Base-by-base conservation (phyloP, 2,797 vertebrate genomes). In the Molossus molossus region DNA sequence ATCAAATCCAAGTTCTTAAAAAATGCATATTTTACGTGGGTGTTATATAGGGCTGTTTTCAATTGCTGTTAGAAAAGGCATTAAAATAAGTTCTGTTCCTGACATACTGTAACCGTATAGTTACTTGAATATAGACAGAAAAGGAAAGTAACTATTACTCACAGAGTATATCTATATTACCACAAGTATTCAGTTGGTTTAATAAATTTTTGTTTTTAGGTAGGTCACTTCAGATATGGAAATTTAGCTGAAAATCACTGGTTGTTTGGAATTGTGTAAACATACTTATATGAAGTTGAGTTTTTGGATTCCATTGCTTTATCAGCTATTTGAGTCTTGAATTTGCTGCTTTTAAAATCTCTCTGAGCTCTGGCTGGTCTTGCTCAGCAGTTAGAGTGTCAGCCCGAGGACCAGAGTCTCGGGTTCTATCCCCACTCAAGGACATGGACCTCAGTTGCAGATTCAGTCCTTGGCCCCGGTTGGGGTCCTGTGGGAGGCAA, bases 321-420 rank as follows among this genome's bases (percentile, higher is more conserved):
- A 53, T 15, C 10, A 82, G n/a, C 40, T 93, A 72, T 75, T 82
- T 79, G n/a, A 82, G 25, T 79, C 48, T 55, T 87, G 21, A 90
- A n/a, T 92, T 89, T 88, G 3, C n/a, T 86, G 50, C 20, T 76
- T 94, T 94, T 27, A 84, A 87, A 91, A 91, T 80, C 7, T 37
- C 20, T 64, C 64, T 69, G 33, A 91, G 27, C n/a, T 3, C 40
- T 45, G 40, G 40, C 40, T 6, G 40, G 40, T 45, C 40, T 45
- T 45, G 40, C 40, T 45, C 40, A 45, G 40, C 40, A 6, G 40
- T 45, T 45, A 45, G 40, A 45, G 40, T 6, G 40, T 45, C 40
- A 45, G 40, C 40, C 40, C 40, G 40, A 45, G 40, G 40, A 45
- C 40, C 40, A 45, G 40, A 45, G 40, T 45, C 40, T 45, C 6